Base-by-base conservation (phyloP, 2,888 invertebrate species). In the Diplolepis rosae region DNA sequence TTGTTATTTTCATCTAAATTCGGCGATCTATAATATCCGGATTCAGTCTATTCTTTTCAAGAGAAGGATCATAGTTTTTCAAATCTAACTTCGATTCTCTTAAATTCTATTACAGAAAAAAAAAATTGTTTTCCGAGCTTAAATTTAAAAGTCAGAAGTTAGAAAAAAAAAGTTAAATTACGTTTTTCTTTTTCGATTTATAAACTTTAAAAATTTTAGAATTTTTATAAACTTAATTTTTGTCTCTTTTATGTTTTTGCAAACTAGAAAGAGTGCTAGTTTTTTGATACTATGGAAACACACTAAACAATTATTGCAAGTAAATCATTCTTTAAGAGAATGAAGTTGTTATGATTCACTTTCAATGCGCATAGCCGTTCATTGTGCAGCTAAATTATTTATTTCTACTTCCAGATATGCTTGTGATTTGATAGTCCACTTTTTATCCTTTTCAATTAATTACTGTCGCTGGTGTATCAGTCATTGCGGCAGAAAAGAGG, bases 401-500 rank as follows among this genome's bases (percentile, higher is more conserved):
- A 28, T 52, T 24, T 27, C 52, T 52, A 52, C 13, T 28, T 52
- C n/a, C 9, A n/a, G 52, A 52, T 52, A 28, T 52, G 52, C 52
- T 52, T 24, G 28, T 27, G 51, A 15, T 28, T 51, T 27, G 27
- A 51, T 18, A 9, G 9, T 45, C 18, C 27, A 27, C n/a, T 51
- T 51, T 51, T 22, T 15, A n/a, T 24, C n/a, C 51, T 6, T 24
- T 28, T 52, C n/a, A 52, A 28, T 52, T 9, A 39, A 39, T 24
- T 39, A 35, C 39, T 9, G 39, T 27, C 39, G 24, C 5, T 32
- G 32, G 4, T 54, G 30, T n/a, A n/a, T 18, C 54, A 15, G 54
- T 35, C 56, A 56, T 39, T 6, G n/a, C 35, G 22, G 39, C 39
- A 24, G 61, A 67, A 70, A 76, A 72, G 66, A 70, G 61, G 39